Conservation (phyloP, 2,888 invertebrate species). For the Geotrupes spiniger region DNA sequence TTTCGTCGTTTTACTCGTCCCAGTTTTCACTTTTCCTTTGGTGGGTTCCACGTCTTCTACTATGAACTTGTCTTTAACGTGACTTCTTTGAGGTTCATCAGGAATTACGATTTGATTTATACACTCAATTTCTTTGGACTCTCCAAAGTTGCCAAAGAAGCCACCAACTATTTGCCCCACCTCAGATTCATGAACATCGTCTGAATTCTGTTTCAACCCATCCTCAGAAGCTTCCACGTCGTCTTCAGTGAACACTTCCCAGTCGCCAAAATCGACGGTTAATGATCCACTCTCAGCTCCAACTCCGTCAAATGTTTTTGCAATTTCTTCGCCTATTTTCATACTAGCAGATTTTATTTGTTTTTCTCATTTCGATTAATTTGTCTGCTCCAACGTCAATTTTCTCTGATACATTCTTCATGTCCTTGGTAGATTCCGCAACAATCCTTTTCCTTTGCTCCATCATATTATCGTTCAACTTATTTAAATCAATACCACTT, state of each 20-base stretch:
- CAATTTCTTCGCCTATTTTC: conserved; percentile 51
- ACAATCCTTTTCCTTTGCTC: too few relatives aligned
- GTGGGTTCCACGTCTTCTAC: not conserved
- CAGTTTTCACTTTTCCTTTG: not conserved
- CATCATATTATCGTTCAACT: too few relatives aligned
- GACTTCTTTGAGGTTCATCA: conserved; percentile 7
- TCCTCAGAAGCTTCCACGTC: too few relatives aligned
- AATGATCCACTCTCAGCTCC: too few relatives aligned
- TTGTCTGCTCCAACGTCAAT: not conserved
- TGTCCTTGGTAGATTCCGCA: conserved; percentile 45
- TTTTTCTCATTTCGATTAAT: not conserved
- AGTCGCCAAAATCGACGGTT: too few relatives aligned
- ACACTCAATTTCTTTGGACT: too few relatives aligned
- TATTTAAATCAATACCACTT: too few relatives aligned
- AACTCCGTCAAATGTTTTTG: too few relatives aligned
- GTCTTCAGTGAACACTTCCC: too few relatives aligned
- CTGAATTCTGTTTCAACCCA: not conserved
- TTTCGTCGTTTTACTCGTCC: too few relatives aligned
- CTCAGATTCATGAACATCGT: not conserved
- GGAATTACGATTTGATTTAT: too few relatives aligned
- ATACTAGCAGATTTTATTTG: too few relatives aligned
- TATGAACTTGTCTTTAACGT: conserved; percentile 2
- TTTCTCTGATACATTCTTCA: conserved; percentile 49
- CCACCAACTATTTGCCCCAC: conserved; percentile 16
- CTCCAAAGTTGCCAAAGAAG: conserved; percentile 23